Base-by-base conservation (phyloP, 2,113 vertebrate genomes). In the Zingel zingel region DNA sequence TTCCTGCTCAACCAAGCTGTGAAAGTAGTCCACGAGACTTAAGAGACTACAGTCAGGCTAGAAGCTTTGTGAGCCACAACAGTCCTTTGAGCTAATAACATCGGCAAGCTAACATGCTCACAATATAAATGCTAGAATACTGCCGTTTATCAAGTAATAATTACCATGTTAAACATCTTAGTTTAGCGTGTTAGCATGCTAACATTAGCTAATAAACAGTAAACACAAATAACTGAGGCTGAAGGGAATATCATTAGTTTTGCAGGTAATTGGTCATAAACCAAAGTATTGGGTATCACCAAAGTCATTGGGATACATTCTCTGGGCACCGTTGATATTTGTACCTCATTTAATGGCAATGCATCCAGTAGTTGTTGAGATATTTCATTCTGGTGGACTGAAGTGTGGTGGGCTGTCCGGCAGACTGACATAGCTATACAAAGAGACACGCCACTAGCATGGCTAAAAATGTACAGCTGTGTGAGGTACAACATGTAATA, bases 391-490 rank as follows among this genome's bases (percentile, higher is more conserved):
- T 59, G 54, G 23, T 48, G 5, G 39, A 27, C 39, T 48, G 16
- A 54, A 43, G 51, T 57, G 18, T 54, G 33, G n/a, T 56, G n/a
- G n/a, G n/a, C 21, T 0, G n/a, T 57, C 51, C 4, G n/a, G 23
- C 4, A 33, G 12, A 48, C 23, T 1, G 30, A 9, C 30, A 54
- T n/a, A 30, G 11, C 5, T 21, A 23, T 12, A 19, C 19, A 23
- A 23, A n/a, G 18, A 70, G 51, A 56, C 19, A 21, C 1, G 3
- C 9, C 10, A 13, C 19, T 48, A 61, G 57, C 57, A 16, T 23
- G 19, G 57, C 71, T 74, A 33, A 7, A 74, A 48, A 62, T 62
- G 58, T 23, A 56, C 70, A 48, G 39, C 54, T 72, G n/a, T 45
- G 39, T 53, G 19, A 69, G 19, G 30, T 12, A 23, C 19, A 5